Base-by-base conservation (phyloP, 2,797 vertebrate genomes). In the Tenualosa thibaudeaui region DNA sequence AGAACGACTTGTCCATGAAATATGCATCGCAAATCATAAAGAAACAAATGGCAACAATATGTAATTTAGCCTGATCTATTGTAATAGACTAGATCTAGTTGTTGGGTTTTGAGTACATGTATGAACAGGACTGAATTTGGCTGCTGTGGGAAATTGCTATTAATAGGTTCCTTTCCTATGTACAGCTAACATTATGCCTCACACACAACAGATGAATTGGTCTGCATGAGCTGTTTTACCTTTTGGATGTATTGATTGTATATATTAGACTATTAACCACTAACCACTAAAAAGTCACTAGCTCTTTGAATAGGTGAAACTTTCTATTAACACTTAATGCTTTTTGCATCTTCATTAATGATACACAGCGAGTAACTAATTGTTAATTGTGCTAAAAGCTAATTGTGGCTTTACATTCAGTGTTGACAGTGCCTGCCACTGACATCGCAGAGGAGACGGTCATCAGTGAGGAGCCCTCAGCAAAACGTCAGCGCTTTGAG, bases 391-490 rank as follows among this genome's bases (percentile, higher is more conserved):
- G n/a, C n/a, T n/a, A n/a, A n/a, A 6, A 51, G 7, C 50, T 51
- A 9, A 71, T 17, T 43, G 15, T 46, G 40, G 17, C 40, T 78
- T 5, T 6, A n/a, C n/a, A n/a, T 93, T 85, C 85, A 97, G 96
- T 97, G 78, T 91, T 97, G 91, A 97, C 96, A 89, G 96, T 97
- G 89, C 96, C 96, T 88, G 96, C 96, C 86, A 97, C 96, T 60
- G 96, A 97, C 88, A 96, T 97, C 89, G 96, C 96, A 82, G 96
- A 97, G 93, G 96, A 97, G 91, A 97, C 96, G 1, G 96, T 97
- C 81, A 96, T 97, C 89, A 97, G 96, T 0, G 96, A 97, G 88
- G 96, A 97, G 82, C 96, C 96, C 0, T 94, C 93, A 50, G 43
- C 95, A 58, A 97, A 97, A 90, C 95, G 96, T 85, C 95, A 94